phyloP scores from a whole-genome alignment of 2,888 invertebrate species.

The Ganaspis brasiliensis region DNA sequence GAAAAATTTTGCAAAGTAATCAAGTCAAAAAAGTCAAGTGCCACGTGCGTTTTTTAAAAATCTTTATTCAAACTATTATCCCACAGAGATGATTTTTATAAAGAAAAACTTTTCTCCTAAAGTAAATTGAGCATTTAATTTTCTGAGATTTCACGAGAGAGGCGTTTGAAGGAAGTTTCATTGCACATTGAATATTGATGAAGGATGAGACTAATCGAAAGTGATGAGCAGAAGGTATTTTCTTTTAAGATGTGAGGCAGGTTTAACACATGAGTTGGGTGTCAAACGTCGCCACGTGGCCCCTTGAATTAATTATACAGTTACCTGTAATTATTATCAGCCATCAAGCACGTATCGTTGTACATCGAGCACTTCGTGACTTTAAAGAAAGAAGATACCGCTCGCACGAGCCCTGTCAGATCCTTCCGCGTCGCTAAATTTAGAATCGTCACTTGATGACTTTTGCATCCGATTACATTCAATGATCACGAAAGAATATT shows the following conservation, averaged over 20 bases:
- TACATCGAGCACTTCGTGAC: constrained; percentile 55
- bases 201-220: constrained; percentile 50
- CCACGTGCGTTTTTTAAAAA: no score
- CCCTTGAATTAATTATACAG: constrained; percentile 71
- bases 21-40: no score
- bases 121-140: no score
- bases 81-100: no score
- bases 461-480: constrained; percentile 27
- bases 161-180: constrained; percentile 51
- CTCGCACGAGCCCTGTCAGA: constrained; percentile 47
- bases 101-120: no score
- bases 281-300: constrained; percentile 70
- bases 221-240: constrained; percentile 49
- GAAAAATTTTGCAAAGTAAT: no score
- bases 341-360: constrained; percentile 65
- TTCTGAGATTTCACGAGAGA: not conserved
- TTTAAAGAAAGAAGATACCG: constrained; percentile 44
- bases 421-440: constrained; percentile 25
- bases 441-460: constrained; percentile 20
- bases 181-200: constrained; percentile 58
- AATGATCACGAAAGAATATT: constrained; percentile 8
- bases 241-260: constrained; percentile 63
- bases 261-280: constrained; percentile 69
- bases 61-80: no score
- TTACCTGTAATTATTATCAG: constrained; percentile 66